phyloP scores from a whole-genome alignment of 2,797 vertebrate species.

The Discoglossus pictus region DNA sequence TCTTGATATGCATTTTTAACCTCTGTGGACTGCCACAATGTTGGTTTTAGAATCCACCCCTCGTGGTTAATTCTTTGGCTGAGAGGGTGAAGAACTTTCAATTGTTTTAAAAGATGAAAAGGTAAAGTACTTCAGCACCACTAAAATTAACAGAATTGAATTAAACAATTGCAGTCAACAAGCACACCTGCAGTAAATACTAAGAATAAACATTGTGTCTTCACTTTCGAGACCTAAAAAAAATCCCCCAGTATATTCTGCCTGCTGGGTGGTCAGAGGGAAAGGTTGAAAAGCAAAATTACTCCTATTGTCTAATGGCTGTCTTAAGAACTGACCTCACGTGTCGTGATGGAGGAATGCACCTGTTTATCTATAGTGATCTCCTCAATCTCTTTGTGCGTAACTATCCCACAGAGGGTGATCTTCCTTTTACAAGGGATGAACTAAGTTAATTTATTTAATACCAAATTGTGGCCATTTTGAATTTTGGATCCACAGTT shows the following conservation, averaged over 20 bases:
- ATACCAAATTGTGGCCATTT: too few relatives aligned
- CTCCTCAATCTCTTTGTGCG: conserved; percentile 38
- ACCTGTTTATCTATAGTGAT: conserved; percentile 67
- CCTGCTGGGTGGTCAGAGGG: conserved; percentile 70
- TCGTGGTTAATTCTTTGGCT: conserved; percentile 17
- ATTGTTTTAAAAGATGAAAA: conserved; percentile 57
- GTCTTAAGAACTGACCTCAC: conserved; percentile 69
- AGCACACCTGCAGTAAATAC: conserved; percentile 50
- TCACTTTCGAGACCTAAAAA: conserved; percentile 43
- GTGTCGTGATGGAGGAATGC: conserved; percentile 59
- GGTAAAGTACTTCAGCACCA: conserved; percentile 32
- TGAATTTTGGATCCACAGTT: too few relatives aligned
- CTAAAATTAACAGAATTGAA: conserved; percentile 53
- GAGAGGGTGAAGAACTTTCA: conserved; percentile 52
- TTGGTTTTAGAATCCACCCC: conserved; percentile 43
- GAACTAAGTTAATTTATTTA: background rate
- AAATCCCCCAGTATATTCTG: conserved; percentile 42
- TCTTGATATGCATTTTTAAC: background rate
- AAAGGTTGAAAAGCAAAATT: conserved; percentile 71
- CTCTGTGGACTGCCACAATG: conserved; percentile 4
- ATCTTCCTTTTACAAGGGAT: background rate
- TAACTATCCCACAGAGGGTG: background rate
- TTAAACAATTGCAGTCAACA: conserved; percentile 22
- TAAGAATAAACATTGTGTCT: conserved; percentile 38
- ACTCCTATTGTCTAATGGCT: conserved; percentile 65